phyloP scores from a whole-genome alignment of 2,113 vertebrate genomes.

The Phoxinus phoxinus region DNA sequence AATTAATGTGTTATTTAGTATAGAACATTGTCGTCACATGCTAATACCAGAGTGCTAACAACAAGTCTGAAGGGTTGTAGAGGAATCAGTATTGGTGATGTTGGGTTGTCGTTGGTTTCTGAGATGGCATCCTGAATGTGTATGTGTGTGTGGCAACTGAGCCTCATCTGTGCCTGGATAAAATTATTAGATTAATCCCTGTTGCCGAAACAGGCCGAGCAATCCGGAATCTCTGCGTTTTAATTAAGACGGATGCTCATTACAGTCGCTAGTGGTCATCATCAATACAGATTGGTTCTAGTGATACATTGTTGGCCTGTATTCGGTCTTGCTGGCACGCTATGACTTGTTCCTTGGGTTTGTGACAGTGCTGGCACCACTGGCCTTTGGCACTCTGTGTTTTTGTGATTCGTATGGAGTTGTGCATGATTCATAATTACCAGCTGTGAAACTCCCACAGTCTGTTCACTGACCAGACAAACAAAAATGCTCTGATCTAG shows the following conservation, averaged over 20 bases:
- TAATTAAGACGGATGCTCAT: conserved; percentile 28
- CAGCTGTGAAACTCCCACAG: not conserved
- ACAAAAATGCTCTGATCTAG: not conserved
- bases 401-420: conserved; percentile 20
- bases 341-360: conserved; percentile 13
- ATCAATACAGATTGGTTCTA: not conserved
- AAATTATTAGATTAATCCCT: conserved; percentile 24
- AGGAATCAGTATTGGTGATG: not conserved
- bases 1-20: conserved; percentile 25
- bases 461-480: conserved; percentile 11
- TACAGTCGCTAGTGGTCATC: not conserved
- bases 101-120: not conserved
- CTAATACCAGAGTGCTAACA: conserved; percentile 11
- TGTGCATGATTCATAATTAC: conserved; percentile 18
- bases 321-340: conserved; percentile 11
- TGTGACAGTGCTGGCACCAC: conserved; percentile 7
- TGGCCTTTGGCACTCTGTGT: not conserved
- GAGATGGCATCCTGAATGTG: not conserved
- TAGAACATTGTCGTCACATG: conserved; percentile 5
- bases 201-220: not conserved
- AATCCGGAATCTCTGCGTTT: conserved; percentile 15
- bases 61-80: not conserved
- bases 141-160: conserved; percentile 3
- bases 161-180: conserved; percentile 6
- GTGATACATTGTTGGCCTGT: not conserved